These are phyloP conservation scores for Acanthosepion lycidas DNA, from an alignment of 2,888 invertebrate genomes.

Conservation along the genomic window DNA sequence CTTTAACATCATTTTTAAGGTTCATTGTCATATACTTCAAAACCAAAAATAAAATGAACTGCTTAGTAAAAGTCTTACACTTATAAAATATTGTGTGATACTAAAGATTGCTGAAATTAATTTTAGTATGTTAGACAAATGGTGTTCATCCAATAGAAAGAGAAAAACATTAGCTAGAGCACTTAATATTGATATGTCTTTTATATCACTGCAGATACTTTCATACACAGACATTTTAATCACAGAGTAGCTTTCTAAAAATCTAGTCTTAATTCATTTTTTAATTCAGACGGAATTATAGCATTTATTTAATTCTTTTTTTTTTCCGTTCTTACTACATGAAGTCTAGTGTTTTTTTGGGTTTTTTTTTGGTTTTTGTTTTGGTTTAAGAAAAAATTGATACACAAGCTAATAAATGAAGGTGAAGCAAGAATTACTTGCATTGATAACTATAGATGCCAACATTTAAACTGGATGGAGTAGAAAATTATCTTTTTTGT, in stretches of 20 bases:
- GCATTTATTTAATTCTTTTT: not conserved
- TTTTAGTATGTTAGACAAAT: no score
- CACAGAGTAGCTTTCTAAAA: slow-evolving; percentile 9
- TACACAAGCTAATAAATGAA: not conserved
- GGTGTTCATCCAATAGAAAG: not conserved
- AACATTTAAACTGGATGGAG: not conserved
- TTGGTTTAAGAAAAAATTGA: not conserved
- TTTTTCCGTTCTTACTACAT: not conserved
- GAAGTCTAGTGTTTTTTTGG: no score
- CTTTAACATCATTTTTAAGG: no score
- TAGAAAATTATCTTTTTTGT: not conserved
- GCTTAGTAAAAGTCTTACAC: no score
- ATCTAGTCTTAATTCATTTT: not conserved
- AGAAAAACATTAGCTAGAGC: not conserved
- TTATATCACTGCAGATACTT: not conserved
- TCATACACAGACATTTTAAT: not conserved
- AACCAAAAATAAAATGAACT: no score
- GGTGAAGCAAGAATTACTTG: not conserved
- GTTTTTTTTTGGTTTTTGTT: no score
- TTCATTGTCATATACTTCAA: no score
- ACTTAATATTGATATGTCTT: not conserved
- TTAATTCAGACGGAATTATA: not conserved
- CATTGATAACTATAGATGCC: not conserved
- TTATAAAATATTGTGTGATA: no score
- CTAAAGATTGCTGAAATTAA: no score